Evolutionary conservation across 2,888 invertebrate species (phyloP).

Genomic region (Netelia virgata): DNA sequence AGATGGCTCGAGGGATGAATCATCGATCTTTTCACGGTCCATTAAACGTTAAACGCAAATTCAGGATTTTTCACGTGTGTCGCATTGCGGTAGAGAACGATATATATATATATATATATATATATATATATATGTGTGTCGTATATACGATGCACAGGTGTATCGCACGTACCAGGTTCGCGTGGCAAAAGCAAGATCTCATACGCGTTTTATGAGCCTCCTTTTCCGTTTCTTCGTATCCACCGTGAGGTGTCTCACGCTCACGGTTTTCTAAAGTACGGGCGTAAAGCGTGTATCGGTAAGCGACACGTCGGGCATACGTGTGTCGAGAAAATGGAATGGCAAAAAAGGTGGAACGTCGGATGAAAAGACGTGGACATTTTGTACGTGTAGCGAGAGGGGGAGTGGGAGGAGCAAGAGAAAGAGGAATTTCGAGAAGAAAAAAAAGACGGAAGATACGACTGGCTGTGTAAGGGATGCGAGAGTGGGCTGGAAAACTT

Average conservation of each 20-base stretch:
- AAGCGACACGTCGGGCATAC: conserved; percentile 60
- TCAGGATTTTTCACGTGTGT: conserved; percentile 17
- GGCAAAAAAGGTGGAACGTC: conserved; percentile 49
- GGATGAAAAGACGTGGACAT: conserved; percentile 52
- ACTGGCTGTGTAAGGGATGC: conserved; percentile 68
- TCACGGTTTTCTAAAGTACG: conserved; percentile 50
- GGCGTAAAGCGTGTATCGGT: conserved; percentile 78
- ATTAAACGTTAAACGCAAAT: neutral
- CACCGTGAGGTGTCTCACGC: neutral
- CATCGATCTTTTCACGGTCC: neutral
- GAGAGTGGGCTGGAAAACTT: conserved; percentile 59
- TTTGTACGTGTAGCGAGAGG: conserved; percentile 47
- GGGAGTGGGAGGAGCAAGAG: conserved; percentile 8
- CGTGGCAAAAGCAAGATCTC: conserved; percentile 39
- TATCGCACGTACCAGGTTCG: neutral
- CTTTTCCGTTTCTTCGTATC: neutral
- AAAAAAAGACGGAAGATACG: conserved; percentile 51
- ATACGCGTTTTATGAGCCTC: conserved; percentile 56
- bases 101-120: neutral
- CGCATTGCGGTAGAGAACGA: conserved; percentile 57
- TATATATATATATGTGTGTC: conserved; percentile 20
- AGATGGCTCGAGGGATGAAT: neutral
- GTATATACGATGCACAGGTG: neutral
- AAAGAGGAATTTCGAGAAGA: conserved; percentile 33
- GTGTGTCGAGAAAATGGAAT: conserved; percentile 56